Conservation (phyloP, 2,113 vertebrate genomes). For the Ochotona princeps region DNA sequence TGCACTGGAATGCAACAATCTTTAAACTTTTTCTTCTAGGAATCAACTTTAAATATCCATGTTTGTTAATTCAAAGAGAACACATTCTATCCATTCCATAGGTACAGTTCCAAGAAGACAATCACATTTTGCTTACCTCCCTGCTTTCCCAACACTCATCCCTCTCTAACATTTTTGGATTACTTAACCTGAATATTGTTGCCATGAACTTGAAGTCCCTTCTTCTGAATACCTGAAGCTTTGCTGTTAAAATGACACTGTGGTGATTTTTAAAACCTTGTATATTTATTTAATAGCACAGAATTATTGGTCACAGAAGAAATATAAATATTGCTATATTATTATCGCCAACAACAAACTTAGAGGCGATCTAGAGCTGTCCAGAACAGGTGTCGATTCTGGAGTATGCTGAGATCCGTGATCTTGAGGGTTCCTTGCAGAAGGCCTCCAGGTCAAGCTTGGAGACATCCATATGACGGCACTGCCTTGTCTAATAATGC, state of each 20-base stretch:
- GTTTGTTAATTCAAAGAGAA: too few species aligned
- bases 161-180: background rate
- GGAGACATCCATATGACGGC: background rate
- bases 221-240: background rate
- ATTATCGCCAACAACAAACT: background rate
- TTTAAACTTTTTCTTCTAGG: background rate
- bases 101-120: too few species aligned
- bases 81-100: too few species aligned
- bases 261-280: background rate
- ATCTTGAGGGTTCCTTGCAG: background rate
- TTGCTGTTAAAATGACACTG: background rate
- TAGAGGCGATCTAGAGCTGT: background rate
- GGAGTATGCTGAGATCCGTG: background rate
- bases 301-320: slow-evolving; percentile 28
- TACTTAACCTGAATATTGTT: background rate
- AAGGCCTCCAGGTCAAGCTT: background rate
- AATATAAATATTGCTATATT: slow-evolving; percentile 2
- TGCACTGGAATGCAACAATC: background rate
- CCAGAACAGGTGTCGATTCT: background rate
- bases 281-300: background rate
- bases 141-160: too few species aligned
- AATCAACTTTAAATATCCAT: background rate
- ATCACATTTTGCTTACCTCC: too few species aligned
- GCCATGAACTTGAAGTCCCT: background rate
- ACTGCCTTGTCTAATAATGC: background rate